phyloP scores from a whole-genome alignment of 2,888 invertebrate genomes.

The Candidula unifasciata region DNA sequence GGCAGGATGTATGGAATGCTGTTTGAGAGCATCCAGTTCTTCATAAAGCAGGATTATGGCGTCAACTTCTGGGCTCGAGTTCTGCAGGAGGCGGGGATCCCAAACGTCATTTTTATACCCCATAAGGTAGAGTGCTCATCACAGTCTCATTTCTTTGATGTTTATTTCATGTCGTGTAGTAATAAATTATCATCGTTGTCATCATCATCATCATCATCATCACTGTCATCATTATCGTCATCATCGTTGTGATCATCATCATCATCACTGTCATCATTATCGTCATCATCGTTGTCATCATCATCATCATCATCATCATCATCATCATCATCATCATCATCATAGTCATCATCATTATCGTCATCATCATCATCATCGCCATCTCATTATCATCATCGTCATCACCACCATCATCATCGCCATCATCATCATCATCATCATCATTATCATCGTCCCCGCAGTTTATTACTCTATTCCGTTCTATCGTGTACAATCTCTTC shows the following conservation, averaged over 20 bases:
- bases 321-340: background rate
- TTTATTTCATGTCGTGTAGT: too few species aligned
- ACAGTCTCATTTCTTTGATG: too few species aligned
- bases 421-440: too few species aligned
- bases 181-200: background rate
- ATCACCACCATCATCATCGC: too few species aligned
- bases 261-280: background rate
- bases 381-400: too few species aligned
- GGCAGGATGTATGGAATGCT: slow-evolving; percentile 92
- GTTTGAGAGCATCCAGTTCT: slow-evolving; percentile 94
- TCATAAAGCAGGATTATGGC: slow-evolving; percentile 92
- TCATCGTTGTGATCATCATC: too few species aligned
- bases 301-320: background rate
- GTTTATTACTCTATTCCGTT: too few species aligned
- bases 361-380: background rate
- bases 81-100: slow-evolving; percentile 88
- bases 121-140: slow-evolving; percentile 85
- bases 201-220: background rate
- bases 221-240: too few species aligned
- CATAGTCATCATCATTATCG: too few species aligned
- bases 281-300: background rate
- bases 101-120: slow-evolving; percentile 85
- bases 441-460: too few species aligned
- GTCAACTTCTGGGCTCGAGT: slow-evolving; percentile 96
- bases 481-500: too few species aligned